Conservation (phyloP, 2,113 vertebrate genomes). For the Petrocephalus microphthalmus region DNA sequence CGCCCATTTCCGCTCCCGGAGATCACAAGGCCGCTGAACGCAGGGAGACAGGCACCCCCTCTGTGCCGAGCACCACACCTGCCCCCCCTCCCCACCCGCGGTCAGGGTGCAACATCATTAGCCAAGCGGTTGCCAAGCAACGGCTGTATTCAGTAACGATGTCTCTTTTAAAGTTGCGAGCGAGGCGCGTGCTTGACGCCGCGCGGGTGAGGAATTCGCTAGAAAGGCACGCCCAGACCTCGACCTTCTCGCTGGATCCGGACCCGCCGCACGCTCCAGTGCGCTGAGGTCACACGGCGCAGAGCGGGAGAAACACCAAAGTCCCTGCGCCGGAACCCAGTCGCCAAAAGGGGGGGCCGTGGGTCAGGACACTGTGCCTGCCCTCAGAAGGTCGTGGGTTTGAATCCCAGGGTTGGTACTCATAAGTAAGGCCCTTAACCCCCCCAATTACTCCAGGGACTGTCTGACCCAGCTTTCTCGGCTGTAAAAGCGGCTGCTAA, state of each 20-base stretch:
- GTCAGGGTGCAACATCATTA: conserved; percentile 13
- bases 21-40: conserved; percentile 2
- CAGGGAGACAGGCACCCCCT: conserved; percentile 19
- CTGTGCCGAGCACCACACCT: conserved; percentile 25
- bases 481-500: background rate
- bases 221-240: background rate
- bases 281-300: background rate
- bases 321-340: background rate
- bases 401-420: background rate
- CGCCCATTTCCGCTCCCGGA: conserved; percentile 3
- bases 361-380: background rate
- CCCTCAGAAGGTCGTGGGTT: background rate
- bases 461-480: background rate
- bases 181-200: background rate
- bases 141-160: background rate
- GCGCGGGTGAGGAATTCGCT: background rate
- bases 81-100: background rate
- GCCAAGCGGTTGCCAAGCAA: background rate
- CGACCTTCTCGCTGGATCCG: background rate
- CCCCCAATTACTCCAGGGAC: background rate
- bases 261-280: background rate
- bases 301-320: background rate
- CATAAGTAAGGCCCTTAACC: background rate
- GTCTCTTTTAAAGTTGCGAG: background rate
- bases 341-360: background rate